Evolutionary conservation across 1,140 invertebrate genomes (phyloP).

Genomic region (Drosophila littoralis): DNA sequence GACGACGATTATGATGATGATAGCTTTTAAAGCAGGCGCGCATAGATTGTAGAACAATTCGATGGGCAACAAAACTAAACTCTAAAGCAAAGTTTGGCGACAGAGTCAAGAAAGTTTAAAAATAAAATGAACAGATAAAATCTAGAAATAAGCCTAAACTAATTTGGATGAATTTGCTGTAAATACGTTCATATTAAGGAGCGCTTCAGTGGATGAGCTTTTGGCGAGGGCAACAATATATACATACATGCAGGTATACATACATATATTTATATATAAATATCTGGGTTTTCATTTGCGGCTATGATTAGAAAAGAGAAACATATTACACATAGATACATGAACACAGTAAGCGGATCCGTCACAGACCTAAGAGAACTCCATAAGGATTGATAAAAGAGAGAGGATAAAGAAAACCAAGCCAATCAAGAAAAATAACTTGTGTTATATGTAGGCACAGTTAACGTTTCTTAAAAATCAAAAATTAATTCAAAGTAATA

Average conservation of each 20-base stretch:
- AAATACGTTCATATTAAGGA: conserved; percentile 71
- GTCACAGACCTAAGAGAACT: conserved; percentile 58
- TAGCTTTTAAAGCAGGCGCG: conserved; percentile 70
- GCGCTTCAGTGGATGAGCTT: conserved; percentile 1
- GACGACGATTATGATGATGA: conserved; percentile 53
- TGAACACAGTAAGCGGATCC: conserved; percentile 66
- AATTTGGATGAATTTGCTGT: conserved; percentile 47
- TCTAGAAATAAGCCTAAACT: not conserved
- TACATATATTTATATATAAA: conserved; percentile 9
- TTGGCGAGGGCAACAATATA: conserved; percentile 16
- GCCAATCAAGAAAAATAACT: not conserved
- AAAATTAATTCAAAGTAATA: not conserved
- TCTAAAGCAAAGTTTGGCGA: conserved; percentile 59
- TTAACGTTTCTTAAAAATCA: conserved; percentile 6
- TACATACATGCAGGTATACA: conserved; percentile 3
- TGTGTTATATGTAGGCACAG: conserved; percentile 14
- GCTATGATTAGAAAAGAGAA: conserved; percentile 37
- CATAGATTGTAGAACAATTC: conserved; percentile 65
- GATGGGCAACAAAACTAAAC: conserved; percentile 24
- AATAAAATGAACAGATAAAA: not conserved
- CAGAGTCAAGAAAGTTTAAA: conserved; percentile 5
- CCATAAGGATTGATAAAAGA: conserved; percentile 4
- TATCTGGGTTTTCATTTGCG: conserved; percentile 25
- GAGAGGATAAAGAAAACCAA: not conserved
- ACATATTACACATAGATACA: conserved; percentile 21